Evolutionary conservation across 2,113 vertebrate species (phyloP), one percentile per base, ranked within the genome.

Genomic region (Anthoscopus minutus): DNA sequence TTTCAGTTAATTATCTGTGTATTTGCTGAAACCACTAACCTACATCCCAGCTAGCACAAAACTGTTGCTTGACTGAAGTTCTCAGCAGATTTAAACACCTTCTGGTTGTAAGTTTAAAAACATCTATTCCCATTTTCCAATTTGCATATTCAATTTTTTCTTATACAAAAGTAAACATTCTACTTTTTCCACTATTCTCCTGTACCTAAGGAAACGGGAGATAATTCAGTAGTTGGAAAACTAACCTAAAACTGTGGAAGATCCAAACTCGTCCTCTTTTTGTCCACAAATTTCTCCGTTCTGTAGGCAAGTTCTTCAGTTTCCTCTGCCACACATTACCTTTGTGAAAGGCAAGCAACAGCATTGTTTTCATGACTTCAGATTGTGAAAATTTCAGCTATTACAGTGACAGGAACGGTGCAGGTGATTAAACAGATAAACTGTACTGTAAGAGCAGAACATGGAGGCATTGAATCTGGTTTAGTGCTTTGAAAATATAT

Each of bases 21-120:
- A 40, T 96, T 89, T 94, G 88, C 87, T 94, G 89, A 88, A 93
- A 88, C 71, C 89, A 83, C 89, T 96, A 92, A 96, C 89, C 85
- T 88, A 95, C 86, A 86, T 94, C 58, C 67, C 27, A 83, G 67
- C 48, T 71, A 77, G 71, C 23, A 51, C 4, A 7, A 89, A 95
- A 80, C 89, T 83, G 67, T 86, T 83, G 81, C 88, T 85, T 89
- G 65, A 88, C 81, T 93, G 88, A 92, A 88, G 47, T 54, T 88
- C 72, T 88, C 90, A 92, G 88, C 93, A 97, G 90, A 93, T 64
- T 90, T 86, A 90, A 81, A 76, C n/a, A 83, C 86, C 64, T 94
- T 89, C 88, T 94, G 69, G 40, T 85, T 24, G 5, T 60, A 81
- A 58, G 56, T 67, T 73, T 40, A 19, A 80, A 86, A 74, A 92